Evolutionary conservation across 92 coral and sea anemone genomes (phyloP).

Genomic region (Metridium senile): DNA sequence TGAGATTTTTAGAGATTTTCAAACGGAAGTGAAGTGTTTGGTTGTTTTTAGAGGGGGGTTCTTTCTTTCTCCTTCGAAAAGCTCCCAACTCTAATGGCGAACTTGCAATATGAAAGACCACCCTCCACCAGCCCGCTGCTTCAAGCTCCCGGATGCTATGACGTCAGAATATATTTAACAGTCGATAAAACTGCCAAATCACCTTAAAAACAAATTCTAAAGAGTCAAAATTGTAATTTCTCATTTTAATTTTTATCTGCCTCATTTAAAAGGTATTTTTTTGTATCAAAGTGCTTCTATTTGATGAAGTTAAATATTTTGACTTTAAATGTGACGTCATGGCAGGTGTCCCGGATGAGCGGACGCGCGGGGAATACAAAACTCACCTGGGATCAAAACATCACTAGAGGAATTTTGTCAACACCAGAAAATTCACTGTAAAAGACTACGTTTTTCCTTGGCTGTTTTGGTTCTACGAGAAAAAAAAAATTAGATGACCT

Average conservation of each 20-base stretch:
- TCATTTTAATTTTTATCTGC: neutral
- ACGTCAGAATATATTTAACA: neutral
- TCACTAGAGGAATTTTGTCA: too few relatives aligned
- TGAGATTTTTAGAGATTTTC: constrained; percentile 44
- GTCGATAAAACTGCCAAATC: neutral
- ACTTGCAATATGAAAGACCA: constrained; percentile 60
- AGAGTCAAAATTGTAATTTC: neutral
- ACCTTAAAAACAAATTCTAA: neutral
- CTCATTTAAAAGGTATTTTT: neutral
- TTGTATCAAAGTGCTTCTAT: neutral
- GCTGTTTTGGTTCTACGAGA: too few relatives aligned
- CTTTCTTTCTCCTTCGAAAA: constrained; percentile 52
- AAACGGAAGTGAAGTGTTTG: constrained; percentile 79
- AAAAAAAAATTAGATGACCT: too few relatives aligned
- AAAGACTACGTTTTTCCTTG: too few relatives aligned
- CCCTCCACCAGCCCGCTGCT: constrained; percentile 53
- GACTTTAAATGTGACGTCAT: constrained; percentile 22
- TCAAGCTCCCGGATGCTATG: constrained; percentile 55
- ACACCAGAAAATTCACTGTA: too few relatives aligned
- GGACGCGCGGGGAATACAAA: constrained; percentile 29
- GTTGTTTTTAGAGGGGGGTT: constrained; percentile 94
- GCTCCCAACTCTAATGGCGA: constrained; percentile 51
- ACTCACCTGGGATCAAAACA: neutral
- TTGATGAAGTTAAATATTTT: constrained; percentile 1
- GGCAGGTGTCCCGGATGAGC: constrained; percentile 16